A percentile compares a stretch with the other conserved stretches of the same genome.
Evolutionary conservation across 2,797 vertebrate genomes (phyloP).

Genomic region (Triplophysa bombifrons): DNA sequence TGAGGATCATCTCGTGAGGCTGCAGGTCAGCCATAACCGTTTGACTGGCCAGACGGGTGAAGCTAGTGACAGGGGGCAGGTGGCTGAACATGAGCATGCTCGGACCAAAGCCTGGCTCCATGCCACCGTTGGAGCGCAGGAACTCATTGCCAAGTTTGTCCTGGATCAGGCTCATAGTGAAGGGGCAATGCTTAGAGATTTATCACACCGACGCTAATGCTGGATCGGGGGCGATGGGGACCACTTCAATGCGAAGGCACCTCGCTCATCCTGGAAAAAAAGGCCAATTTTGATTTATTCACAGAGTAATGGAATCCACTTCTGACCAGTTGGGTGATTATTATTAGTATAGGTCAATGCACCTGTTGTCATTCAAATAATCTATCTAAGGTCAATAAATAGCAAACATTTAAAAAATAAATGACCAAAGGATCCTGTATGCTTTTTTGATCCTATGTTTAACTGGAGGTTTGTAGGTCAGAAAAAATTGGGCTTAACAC

Average conservation of each 20-base stretch:
- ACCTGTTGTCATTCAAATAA: too few relatives aligned
- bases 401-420: too few relatives aligned
- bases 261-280: constrained; percentile 69
- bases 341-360: background rate
- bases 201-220: constrained; percentile 35
- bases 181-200: constrained; percentile 56
- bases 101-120: constrained; percentile 88
- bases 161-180: constrained; percentile 84
- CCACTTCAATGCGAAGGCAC: constrained; percentile 68
- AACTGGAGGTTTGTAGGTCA: too few relatives aligned
- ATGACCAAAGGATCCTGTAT: too few relatives aligned
- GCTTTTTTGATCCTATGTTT: too few relatives aligned
- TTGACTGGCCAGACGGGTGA: constrained; percentile 88
- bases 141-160: constrained; percentile 90
- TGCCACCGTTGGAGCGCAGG: constrained; percentile 85
- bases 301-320: background rate
- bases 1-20: constrained; percentile 88
- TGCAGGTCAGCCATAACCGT: constrained; percentile 83
- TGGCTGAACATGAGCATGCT: constrained; percentile 98
- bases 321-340: background rate
- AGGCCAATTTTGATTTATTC: too few relatives aligned
- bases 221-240: constrained; percentile 24
- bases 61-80: constrained; percentile 95
- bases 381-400: too few relatives aligned
- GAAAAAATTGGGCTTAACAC: too few relatives aligned